A percentile compares a stretch with the other conserved stretches of the same genome.
Conservation (phyloP, 2,113 vertebrate genomes). For the Colius striatus region DNA sequence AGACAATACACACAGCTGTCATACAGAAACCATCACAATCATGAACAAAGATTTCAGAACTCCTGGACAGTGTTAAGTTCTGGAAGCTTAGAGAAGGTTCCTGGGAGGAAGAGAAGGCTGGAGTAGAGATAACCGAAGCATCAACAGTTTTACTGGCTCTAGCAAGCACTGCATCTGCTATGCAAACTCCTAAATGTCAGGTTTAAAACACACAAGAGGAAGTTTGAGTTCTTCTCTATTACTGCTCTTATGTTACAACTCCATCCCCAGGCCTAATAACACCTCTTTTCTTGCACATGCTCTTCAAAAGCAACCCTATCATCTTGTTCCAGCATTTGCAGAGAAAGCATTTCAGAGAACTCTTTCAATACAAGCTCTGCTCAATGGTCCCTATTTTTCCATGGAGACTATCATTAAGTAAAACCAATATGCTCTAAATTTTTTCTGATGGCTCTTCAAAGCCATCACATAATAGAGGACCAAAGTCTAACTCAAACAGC, state of each 20-base stretch:
- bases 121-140: not conserved
- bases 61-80: not conserved
- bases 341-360: not conserved
- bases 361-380: not conserved
- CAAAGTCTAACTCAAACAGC: not conserved
- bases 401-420: not conserved
- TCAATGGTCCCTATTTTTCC: fast-evolving
- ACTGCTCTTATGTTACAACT: not conserved
- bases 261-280: not conserved
- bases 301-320: not conserved
- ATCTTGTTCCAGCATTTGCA: not conserved
- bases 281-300: not conserved
- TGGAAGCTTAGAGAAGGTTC: not conserved
- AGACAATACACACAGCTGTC: not conserved
- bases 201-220: not conserved
- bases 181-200: not conserved
- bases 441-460: not conserved
- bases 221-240: not conserved
- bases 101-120: not conserved
- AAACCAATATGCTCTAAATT: not conserved
- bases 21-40: not conserved
- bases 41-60: not conserved
- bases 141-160: not conserved
- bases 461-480: not conserved
- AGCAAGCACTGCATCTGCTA: not conserved